These are phyloP conservation scores for Coptotermes formosanus DNA, from an alignment of 1,140 invertebrate genomes.

Conservation along the genomic window DNA sequence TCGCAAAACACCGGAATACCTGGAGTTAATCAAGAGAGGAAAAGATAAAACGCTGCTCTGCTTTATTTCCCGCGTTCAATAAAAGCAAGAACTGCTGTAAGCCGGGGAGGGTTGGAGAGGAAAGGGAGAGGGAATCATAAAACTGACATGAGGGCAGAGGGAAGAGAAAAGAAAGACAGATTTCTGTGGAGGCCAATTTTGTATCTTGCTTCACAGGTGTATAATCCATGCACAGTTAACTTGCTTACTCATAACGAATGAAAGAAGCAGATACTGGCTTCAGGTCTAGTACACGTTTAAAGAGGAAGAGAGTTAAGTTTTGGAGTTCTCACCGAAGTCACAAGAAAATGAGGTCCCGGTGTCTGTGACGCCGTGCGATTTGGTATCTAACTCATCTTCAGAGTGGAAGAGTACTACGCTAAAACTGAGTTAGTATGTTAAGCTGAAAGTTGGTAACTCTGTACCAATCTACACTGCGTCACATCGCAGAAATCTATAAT, in stretches of 20 bases:
- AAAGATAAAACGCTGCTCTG: neutral
- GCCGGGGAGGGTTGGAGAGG: neutral
- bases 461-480: too few species aligned
- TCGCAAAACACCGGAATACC: neutral
- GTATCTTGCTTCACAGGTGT: slow-evolving; percentile 24
- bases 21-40: slow-evolving; percentile 18
- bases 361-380: too few species aligned
- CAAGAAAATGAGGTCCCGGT: too few species aligned
- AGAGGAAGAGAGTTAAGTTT: too few species aligned
- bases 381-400: too few species aligned
- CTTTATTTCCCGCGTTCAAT: slow-evolving; percentile 21
- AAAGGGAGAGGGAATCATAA: neutral
- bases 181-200: slow-evolving; percentile 28
- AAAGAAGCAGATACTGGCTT: too few species aligned
- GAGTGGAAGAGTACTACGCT: too few species aligned
- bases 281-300: too few species aligned
- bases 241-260: neutral
- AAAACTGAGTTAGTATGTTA: too few species aligned
- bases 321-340: too few species aligned
- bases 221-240: neutral
- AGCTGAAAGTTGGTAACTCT: too few species aligned
- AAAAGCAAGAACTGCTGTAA: neutral
- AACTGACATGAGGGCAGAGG: neutral
- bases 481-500: too few species aligned
- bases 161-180: slow-evolving; percentile 18